A percentile compares a stretch with the other conserved stretches of the same genome.
phyloP scores from a whole-genome alignment of 2,113 vertebrate genomes.

The Antechinus flavipes region DNA sequence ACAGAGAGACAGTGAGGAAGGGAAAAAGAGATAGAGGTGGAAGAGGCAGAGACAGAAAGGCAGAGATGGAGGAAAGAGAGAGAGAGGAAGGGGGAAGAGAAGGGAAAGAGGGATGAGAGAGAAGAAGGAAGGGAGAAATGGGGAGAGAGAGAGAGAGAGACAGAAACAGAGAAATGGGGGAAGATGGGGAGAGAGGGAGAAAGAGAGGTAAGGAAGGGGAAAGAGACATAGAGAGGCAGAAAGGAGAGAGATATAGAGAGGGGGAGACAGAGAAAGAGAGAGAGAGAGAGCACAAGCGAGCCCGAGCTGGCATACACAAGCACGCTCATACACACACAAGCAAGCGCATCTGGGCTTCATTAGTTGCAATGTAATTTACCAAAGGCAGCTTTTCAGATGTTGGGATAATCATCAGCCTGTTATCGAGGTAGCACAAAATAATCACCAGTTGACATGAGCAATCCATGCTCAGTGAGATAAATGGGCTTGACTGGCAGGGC shows the following conservation, averaged over 20 bases:
- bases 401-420: slow-evolving; percentile 83
- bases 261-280: background rate
- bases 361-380: slow-evolving; percentile 82
- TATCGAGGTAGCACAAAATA: slow-evolving; percentile 74
- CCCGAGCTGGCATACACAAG: background rate
- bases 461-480: slow-evolving; percentile 73
- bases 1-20: too few species aligned
- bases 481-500: slow-evolving; percentile 77
- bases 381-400: slow-evolving; percentile 75
- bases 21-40: too few species aligned
- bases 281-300: too few species aligned
- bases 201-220: background rate
- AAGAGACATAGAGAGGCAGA: background rate
- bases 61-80: too few species aligned
- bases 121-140: too few species aligned
- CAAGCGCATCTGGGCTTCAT: slow-evolving; percentile 81
- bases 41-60: too few species aligned
- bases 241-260: background rate
- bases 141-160: too few species aligned
- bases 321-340: background rate
- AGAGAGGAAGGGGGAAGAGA: background rate
- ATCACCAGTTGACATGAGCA: slow-evolving; percentile 64
- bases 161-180: background rate
- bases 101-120: too few species aligned
- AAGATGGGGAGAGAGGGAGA: background rate